A percentile compares a stretch with the other conserved stretches of the same genome.
Conservation (phyloP, 2,797 vertebrate genomes). For the Alca torda region DNA sequence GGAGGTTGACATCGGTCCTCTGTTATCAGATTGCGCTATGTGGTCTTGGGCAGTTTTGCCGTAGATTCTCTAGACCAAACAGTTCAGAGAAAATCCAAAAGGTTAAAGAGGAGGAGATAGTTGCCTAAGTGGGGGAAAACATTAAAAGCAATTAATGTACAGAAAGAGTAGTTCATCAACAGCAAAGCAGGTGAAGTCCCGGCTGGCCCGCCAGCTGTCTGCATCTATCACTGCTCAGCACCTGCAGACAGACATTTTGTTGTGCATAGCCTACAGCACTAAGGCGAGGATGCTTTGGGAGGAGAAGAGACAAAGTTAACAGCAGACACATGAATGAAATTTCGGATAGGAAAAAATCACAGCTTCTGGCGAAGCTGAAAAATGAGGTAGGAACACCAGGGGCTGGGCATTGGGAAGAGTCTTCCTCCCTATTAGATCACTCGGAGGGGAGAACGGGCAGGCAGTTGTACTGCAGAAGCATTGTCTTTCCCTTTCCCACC, state of each 20-base stretch:
- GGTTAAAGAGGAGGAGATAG: conserved; percentile 9
- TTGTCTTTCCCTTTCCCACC: background rate
- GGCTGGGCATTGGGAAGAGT: background rate
- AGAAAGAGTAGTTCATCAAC: conserved; percentile 18
- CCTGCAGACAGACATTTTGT: conserved; percentile 26
- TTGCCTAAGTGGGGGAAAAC: background rate
- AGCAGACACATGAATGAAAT: background rate
- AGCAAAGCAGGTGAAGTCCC: conserved; percentile 23
- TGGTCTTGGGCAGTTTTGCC: background rate
- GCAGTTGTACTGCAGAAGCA: background rate
- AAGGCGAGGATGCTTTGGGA: background rate
- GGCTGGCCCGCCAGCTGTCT: conserved; percentile 19
- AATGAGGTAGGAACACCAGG: background rate
- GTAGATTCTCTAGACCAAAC: background rate
- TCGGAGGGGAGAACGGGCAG: background rate
- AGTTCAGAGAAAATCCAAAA: background rate
- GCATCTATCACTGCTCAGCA: conserved; percentile 23
- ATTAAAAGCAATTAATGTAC: conserved; percentile 24
- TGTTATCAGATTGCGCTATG: background rate
- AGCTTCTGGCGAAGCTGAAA: background rate
- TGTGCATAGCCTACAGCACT: background rate
- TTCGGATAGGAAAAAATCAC: background rate
- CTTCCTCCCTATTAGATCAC: background rate
- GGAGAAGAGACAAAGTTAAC: background rate
- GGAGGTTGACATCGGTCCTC: background rate